These are phyloP conservation scores for Lutjanus campechanus DNA, from an alignment of 2,797 vertebrate genomes.

Conservation along the genomic window DNA sequence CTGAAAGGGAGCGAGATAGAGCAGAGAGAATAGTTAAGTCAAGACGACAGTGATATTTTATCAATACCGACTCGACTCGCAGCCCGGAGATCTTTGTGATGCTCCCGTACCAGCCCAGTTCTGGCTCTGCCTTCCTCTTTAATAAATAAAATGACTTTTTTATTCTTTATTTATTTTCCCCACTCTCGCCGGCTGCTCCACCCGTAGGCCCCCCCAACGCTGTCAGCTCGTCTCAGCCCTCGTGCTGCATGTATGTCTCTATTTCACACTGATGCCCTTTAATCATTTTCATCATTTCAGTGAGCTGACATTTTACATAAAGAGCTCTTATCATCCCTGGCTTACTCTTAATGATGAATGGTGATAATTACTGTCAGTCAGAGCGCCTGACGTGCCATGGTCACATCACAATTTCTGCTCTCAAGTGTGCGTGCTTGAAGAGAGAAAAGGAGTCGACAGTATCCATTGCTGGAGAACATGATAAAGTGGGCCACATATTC, in stretches of 20 bases:
- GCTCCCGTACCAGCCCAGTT: slow-evolving; percentile 38
- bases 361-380: slow-evolving; percentile 74
- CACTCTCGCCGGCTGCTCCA: slow-evolving; percentile 5
- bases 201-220: slow-evolving; percentile 27
- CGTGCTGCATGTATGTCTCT: slow-evolving; percentile 57
- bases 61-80: slow-evolving; percentile 60
- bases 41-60: slow-evolving; percentile 70
- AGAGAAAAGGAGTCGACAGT: slow-evolving; percentile 3
- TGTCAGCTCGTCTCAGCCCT: slow-evolving; percentile 47
- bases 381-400: slow-evolving; percentile 30
- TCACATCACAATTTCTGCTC: slow-evolving; percentile 32
- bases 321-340: slow-evolving; percentile 66
- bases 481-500: slow-evolving; percentile 2
- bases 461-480: slow-evolving; percentile 11
- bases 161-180: slow-evolving; percentile 72
- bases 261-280: slow-evolving; percentile 66
- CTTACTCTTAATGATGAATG: slow-evolving; percentile 68
- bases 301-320: slow-evolving; percentile 68
- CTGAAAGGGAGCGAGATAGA: slow-evolving; percentile 35
- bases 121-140: slow-evolving; percentile 54
- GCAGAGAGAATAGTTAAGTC: slow-evolving; percentile 57
- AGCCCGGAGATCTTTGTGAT: slow-evolving; percentile 56
- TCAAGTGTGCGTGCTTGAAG: slow-evolving; percentile 24
- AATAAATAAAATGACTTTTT: slow-evolving; percentile 73
- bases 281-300: slow-evolving; percentile 72